Base-by-base conservation (phyloP, 2,113 vertebrate genomes). In the Cynocephalus volans region DNA sequence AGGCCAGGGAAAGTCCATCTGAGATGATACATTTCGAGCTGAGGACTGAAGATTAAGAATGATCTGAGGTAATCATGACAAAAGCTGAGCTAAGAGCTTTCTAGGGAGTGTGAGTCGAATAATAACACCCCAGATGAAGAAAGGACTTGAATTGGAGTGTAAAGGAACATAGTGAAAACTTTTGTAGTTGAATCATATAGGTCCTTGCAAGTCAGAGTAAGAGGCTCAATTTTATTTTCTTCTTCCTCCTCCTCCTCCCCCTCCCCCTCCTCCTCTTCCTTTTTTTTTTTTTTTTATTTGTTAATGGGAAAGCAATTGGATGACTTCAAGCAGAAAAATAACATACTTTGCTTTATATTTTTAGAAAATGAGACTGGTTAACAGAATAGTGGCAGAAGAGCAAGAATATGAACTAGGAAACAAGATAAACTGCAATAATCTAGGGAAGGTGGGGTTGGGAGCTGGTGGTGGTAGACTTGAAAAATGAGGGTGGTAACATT, bases 371-470 rank as follows among this genome's bases (percentile, higher is more conserved):
- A 80, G 2, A 41, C 76, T 45, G 10, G 50, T 72, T 76, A 56
- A 45, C 58, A 80, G 9, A 85, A 13, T 31, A 77, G 84, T 24
- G 3, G 12, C 19, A 41, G 41, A 69, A 88, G 60, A 56, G 6
- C 31, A 69, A 60, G 5, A 67, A 41, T 69, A 79, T 1, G 80
- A 45, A 69, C 23, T 45, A 24, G 19, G 58, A 69, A 13, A 21
- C 36, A 48, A 18, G 10, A 64, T 50, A 41, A 60, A 41, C 26
- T 21, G 1, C 6, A 48, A 6, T 48, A 33, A 64, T 79, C 41
- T 4, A 13, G 14, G 31, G 3, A 31, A 5, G 21, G 3, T 48
- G n/a, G 10, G 6, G 5, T 5, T 36, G 12, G 10, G 15, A 4
- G 8, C 0, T 33, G 15, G 28, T 64, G 48, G 12, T 41, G 4